Evolutionary conservation across 2,888 invertebrate genomes (phyloP), one percentile per base, ranked within the genome.

Genomic region (Syrphus vitripennis): DNA sequence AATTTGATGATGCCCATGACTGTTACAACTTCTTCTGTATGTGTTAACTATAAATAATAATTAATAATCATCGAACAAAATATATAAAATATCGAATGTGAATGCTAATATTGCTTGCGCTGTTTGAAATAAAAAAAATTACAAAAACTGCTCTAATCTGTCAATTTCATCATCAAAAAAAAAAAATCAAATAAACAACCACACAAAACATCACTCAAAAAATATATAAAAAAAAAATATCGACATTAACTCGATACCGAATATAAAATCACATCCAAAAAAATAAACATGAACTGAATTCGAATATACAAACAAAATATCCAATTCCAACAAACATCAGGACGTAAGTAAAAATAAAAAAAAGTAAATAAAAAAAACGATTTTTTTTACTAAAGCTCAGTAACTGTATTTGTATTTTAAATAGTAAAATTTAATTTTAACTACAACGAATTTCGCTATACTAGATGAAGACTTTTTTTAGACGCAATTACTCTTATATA

Each of bases 331-430:
- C 69, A 75, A 83, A 83, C 81, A 84, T 82, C 89, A 89, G 89
- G 89, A 89, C 88, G 89, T 89, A 89, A 89, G 89, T 89, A 89
- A 87, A 88, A 70, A 77, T 76, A 67, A 87, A 71, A 81, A n/a
- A 76, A 71, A 81, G 55, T 70, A 48, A 53, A n/a, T 57, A 59
- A 37, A 34, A 48, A 65, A n/a, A 53, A 55, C 7, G 29, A 29
- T 24, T 78, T 76, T 65, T 76, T 65, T 59, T 24, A 59, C 14
- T 42, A 80, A 83, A 75, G 37, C 75, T 83, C 75, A 79, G 57
- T 83, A 74, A 75, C 42, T 76, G 81, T 83, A 83, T 76, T 84
- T 81, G 75, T 77, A 80, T 70, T 80, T 75, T 79, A 71, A 84
- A 84, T 24, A 61, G 67, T 81, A 76, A 65, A 71, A 80, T 34